phyloP scores from a whole-genome alignment of 2,797 vertebrate species.

The Taenioides sp. region DNA sequence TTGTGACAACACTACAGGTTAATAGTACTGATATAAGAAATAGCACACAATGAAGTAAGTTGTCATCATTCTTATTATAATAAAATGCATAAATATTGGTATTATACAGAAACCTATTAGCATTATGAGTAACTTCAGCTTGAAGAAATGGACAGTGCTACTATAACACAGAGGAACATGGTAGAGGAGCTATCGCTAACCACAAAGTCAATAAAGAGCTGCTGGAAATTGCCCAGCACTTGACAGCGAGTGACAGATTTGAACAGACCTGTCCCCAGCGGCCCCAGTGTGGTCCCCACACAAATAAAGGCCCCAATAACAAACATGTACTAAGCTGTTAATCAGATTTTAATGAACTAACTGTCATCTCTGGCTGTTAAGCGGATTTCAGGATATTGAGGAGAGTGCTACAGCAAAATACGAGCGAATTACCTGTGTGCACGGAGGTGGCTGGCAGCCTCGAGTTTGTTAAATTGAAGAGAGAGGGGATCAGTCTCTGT shows the following conservation, averaged over 20 bases:
- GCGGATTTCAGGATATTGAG: slow-evolving; percentile 59
- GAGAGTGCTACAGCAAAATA: slow-evolving; percentile 30
- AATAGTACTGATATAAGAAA: no score
- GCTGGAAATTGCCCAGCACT: slow-evolving; percentile 42
- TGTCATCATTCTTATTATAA: no score
- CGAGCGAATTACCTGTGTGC: slow-evolving; percentile 35
- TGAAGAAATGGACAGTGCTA: no score
- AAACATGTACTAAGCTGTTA: slow-evolving; percentile 50
- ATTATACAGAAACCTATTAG: no score
- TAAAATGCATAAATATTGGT: no score
- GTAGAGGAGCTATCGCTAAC: slow-evolving; percentile 17
- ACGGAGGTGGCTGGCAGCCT: slow-evolving; percentile 12
- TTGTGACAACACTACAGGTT: no score
- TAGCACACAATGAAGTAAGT: no score
- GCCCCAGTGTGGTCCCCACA: slow-evolving; percentile 35
- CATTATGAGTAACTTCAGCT: no score
- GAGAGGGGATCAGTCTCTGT: slow-evolving; percentile 22
- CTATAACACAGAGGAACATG: background rate
- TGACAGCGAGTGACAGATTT: slow-evolving; percentile 23
- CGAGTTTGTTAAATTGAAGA: slow-evolving; percentile 43
- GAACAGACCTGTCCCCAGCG: slow-evolving; percentile 17
- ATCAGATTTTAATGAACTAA: slow-evolving; percentile 71
- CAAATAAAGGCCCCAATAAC: slow-evolving; percentile 65
- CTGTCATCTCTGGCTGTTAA: slow-evolving; percentile 51
- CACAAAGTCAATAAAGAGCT: slow-evolving; percentile 38